phyloP scores from a whole-genome alignment of 2,113 vertebrate genomes.

The Tetrax tetrax region DNA sequence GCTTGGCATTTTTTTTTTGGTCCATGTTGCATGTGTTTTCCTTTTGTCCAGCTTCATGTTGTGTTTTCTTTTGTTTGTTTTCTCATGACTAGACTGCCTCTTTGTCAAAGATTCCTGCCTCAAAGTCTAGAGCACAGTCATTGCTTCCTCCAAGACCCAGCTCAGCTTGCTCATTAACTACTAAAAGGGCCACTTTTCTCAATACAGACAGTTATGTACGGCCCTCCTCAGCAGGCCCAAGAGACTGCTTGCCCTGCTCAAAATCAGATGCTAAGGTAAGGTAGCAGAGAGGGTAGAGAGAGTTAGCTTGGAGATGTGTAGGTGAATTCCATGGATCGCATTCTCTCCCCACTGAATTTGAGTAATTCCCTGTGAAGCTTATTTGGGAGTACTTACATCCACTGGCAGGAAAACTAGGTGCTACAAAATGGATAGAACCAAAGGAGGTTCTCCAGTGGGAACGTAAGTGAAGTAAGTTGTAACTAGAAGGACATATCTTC shows the following conservation, averaged over 20 bases:
- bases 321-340: not conserved
- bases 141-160: conserved; percentile 77
- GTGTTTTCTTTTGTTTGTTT: conserved; percentile 75
- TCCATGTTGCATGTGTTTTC: conserved; percentile 57
- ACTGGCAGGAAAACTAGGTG: not conserved
- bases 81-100: conserved; percentile 83
- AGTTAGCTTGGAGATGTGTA: conserved; percentile 3
- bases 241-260: conserved; percentile 73
- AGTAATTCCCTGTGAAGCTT: not conserved
- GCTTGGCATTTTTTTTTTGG: not conserved
- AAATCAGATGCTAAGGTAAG: conserved; percentile 84
- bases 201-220: conserved; percentile 78
- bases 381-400: not conserved
- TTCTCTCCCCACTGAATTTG: not conserved
- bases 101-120: conserved; percentile 91
- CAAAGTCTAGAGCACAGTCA: conserved; percentile 80
- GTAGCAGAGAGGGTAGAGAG: conserved; percentile 43
- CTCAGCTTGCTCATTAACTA: conserved; percentile 81
- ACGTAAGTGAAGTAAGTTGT: not conserved
- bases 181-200: conserved; percentile 77
- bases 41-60: conserved; percentile 71
- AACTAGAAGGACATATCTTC: not conserved
- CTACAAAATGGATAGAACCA: not conserved
- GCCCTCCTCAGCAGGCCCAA: conserved; percentile 78
- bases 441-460: not conserved